A percentile compares a stretch with the other conserved stretches of the same genome.
phyloP scores from a whole-genome alignment of 64 coral and sea anemone genomes.

The Trachythela sp. region DNA sequence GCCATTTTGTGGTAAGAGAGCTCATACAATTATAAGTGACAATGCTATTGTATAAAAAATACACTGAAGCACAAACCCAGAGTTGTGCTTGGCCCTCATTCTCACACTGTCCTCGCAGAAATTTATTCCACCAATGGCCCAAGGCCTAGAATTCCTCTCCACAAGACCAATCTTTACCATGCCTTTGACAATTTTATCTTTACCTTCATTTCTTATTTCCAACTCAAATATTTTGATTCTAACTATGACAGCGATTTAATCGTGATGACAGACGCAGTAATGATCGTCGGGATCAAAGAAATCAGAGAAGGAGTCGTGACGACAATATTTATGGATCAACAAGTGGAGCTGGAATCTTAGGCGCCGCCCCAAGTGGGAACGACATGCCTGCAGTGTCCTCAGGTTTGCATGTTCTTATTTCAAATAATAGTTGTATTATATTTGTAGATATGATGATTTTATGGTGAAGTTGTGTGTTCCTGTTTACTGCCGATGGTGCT shows the following conservation, averaged over 20 bases:
- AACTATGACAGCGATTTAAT: neutral
- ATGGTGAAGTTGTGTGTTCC: neutral
- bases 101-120: no score
- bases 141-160: no score
- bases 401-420: constrained; percentile 7
- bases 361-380: neutral
- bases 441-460: neutral
- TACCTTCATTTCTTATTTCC: neutral
- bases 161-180: no score
- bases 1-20: no score
- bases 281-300: neutral
- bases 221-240: neutral
- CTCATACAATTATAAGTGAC: no score
- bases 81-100: no score
- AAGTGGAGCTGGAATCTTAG: constrained; percentile 1
- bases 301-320: neutral
- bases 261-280: neutral
- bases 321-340: neutral
- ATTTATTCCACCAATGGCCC: no score
- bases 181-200: neutral
- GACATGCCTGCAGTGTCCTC: neutral
- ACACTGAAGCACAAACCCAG: no score
- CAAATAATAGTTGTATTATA: neutral
- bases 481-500: neutral
- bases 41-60: no score